Percentiles rank a stretch among this genome's conserved stretches.
Conservation (phyloP, 2,113 vertebrate species). For the Circaetus cinerascens region DNA sequence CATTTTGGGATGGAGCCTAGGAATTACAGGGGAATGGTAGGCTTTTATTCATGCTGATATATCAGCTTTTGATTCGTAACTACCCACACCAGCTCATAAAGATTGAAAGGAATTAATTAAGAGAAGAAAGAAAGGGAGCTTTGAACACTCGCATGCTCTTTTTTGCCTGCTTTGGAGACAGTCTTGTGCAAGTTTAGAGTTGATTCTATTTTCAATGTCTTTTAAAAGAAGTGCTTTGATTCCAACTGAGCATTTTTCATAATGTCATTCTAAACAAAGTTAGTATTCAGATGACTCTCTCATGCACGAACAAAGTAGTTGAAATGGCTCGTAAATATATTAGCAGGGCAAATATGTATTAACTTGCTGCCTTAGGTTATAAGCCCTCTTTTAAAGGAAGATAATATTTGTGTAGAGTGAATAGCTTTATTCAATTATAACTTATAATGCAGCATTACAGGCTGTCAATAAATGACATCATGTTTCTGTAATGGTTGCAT, state of each 20-base stretch:
- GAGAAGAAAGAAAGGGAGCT: neutral
- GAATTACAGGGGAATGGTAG: neutral
- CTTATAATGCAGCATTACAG: neutral
- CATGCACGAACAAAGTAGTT: constrained; percentile 2
- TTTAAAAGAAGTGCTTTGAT: constrained; percentile 35
- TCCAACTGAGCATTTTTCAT: constrained; percentile 28
- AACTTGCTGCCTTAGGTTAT: constrained; percentile 18
- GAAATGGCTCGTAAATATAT: constrained; percentile 47
- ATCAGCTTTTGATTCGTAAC: neutral
- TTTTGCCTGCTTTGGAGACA: neutral
- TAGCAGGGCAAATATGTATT: constrained; percentile 39
- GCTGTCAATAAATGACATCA: constrained; percentile 29
- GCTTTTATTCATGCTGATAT: neutral
- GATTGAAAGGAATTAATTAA: neutral
- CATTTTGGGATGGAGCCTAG: neutral
- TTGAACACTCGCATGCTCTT: neutral
- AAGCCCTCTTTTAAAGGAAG: neutral
- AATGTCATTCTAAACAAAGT: constrained; percentile 41
- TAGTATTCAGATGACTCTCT: constrained; percentile 40
- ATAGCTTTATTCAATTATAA: constrained; percentile 41
- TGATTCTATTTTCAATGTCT: neutral
- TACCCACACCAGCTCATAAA: neutral
- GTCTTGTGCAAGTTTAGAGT: neutral
- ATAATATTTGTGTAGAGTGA: constrained; percentile 25
- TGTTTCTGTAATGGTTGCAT: neutral